Evolutionary conservation across 2,797 vertebrate species (phyloP).

Genomic region (Sebastiscus albofasciatus): DNA sequence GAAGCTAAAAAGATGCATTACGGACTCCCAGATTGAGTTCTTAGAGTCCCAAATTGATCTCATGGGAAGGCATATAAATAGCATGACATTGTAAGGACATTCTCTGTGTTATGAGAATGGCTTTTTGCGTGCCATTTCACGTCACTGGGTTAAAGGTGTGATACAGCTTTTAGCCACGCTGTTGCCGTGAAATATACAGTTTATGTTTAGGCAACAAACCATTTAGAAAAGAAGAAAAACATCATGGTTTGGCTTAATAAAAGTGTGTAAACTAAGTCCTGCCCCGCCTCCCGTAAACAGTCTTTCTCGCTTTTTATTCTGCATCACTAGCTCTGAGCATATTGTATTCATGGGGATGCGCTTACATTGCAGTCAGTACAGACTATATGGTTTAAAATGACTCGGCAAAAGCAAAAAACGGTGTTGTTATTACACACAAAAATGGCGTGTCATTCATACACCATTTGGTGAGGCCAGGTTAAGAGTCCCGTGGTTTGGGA

Average conservation of each 20-base stretch:
- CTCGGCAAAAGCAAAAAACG: not conserved
- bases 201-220: too few relatives aligned
- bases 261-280: not conserved
- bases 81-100: not conserved
- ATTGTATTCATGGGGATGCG: not conserved
- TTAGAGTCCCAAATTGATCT: too few relatives aligned
- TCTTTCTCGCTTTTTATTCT: not conserved
- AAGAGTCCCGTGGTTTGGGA: not conserved
- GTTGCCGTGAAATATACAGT: too few relatives aligned
- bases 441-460: too few relatives aligned
- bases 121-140: too few relatives aligned
- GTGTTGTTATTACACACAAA: too few relatives aligned
- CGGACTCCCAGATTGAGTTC: not conserved
- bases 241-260: not conserved
- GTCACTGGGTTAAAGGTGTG: too few relatives aligned
- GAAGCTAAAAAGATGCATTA: not conserved
- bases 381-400: not conserved
- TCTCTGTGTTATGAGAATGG: too few relatives aligned
- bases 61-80: not conserved
- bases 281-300: fast-evolving
- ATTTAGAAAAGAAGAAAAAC: too few relatives aligned
- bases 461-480: too few relatives aligned
- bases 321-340: not conserved
- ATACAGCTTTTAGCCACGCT: too few relatives aligned
- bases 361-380: not conserved